These are phyloP conservation scores for Synanthedon myopaeformis DNA, from an alignment of 2,888 invertebrate genomes.

Conservation along the genomic window DNA sequence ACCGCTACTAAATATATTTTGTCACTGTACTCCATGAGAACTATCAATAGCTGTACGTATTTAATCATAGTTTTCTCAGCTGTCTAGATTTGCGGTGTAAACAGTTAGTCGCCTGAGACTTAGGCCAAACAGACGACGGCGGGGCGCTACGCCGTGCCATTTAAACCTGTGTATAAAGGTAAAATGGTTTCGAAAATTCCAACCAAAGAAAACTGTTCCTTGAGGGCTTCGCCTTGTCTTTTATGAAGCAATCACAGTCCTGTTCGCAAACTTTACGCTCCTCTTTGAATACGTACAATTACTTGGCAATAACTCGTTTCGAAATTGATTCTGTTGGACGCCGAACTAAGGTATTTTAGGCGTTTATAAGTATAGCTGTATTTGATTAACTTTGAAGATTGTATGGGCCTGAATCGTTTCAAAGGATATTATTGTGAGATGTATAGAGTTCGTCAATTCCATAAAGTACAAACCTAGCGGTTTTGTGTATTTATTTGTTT, in stretches of 20 bases:
- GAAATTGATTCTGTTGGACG: conserved; percentile 34
- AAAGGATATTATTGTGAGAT: too few relatives aligned
- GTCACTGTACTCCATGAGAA: too few relatives aligned
- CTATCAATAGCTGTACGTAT: too few relatives aligned
- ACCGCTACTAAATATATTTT: too few relatives aligned
- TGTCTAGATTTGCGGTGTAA: too few relatives aligned
- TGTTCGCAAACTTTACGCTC: conserved; percentile 41
- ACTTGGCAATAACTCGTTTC: conserved; percentile 39
- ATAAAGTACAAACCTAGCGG: too few relatives aligned
- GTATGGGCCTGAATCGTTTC: too few relatives aligned
- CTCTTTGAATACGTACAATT: conserved; percentile 45
- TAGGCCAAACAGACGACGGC: not conserved
- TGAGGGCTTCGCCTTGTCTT: conserved; percentile 24
- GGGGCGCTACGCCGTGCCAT: conserved; percentile 10
- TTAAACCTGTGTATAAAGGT: conserved; percentile 20
- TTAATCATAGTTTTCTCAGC: too few relatives aligned
- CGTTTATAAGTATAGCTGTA: too few relatives aligned
- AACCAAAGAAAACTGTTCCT: conserved; percentile 27
- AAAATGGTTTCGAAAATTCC: conserved; percentile 19
- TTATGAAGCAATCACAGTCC: conserved; percentile 45
- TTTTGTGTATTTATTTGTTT: too few relatives aligned
- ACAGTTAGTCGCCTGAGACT: not conserved
- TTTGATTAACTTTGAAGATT: too few relatives aligned
- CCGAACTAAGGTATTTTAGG: conserved; percentile 2
- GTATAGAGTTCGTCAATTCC: too few relatives aligned